Conservation (phyloP, 2,888 invertebrate species). For the Lasioglossum marginatum region DNA sequence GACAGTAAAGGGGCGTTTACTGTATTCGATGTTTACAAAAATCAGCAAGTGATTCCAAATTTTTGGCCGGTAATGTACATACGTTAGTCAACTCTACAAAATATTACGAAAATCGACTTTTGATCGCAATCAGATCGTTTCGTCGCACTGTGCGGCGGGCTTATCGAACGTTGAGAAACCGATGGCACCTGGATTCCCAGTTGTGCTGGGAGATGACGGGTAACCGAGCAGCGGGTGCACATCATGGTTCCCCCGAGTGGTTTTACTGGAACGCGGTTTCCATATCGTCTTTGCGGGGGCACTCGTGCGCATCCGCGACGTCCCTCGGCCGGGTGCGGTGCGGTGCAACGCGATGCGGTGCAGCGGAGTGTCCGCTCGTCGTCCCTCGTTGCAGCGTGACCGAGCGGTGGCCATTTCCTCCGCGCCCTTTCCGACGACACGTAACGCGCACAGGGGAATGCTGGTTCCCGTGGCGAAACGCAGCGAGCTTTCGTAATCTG, state of each 20-base stretch:
- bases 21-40: too few species aligned
- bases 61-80: too few species aligned
- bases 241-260: constrained; percentile 35
- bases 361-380: constrained; percentile 2
- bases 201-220: constrained; percentile 1
- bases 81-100: too few species aligned
- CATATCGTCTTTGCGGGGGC: constrained; percentile 49
- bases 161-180: constrained; percentile 19
- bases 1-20: too few species aligned
- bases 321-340: constrained; percentile 22
- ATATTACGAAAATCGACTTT: background rate
- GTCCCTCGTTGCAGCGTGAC: constrained; percentile 40
- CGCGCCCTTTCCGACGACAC: constrained; percentile 38
- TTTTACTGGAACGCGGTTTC: constrained; percentile 47
- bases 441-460: background rate
- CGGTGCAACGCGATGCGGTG: background rate
- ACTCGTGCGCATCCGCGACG: constrained; percentile 52
- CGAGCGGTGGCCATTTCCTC: constrained; percentile 33
- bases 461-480: constrained; percentile 33
- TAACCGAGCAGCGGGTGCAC: background rate
- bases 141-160: background rate
- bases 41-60: too few species aligned
- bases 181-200: constrained; percentile 31
- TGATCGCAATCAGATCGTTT: background rate
- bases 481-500: constrained; percentile 52